Evolutionary conservation across 2,888 invertebrate genomes (phyloP), one percentile per base, ranked within the genome.

Genomic region (Leptopilina myrica): DNA sequence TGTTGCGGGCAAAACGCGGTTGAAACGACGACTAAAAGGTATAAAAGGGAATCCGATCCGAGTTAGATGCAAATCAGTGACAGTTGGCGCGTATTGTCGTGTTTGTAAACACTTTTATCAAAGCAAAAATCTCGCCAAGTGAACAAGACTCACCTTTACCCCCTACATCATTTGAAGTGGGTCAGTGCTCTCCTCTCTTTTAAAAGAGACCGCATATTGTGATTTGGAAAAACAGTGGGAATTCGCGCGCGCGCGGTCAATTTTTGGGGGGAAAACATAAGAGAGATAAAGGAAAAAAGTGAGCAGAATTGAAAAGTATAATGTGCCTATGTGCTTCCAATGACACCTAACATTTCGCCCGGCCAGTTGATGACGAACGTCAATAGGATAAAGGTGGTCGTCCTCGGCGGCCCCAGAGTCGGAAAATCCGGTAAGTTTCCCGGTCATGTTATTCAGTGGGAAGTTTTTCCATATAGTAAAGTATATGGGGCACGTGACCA

Each of bases 321-420:
- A 77, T 66, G 77, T 64, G 49, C 69, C 76, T 66, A 59, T 78
- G 82, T 79, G 84, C 80, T 64, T 81, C 83, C 15, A 86, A 88
- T 84, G 89, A 87, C 82, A 88, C 87, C 79, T 88, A 85, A 87
- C 82, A 75, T 66, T 77, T 76, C 73, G 76, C 78, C 76, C 79
- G 76, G 80, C 78, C 85, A 84, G 86, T 87, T 87, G 88, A 95
- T 96, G 95, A 96, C 96, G 93, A 95, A 95, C 93, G 95, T 95
- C 92, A 95, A 95, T 93, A 94, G 95, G 92, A 96, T 96, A 92
- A 94, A 95, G 93, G 95, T 96, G 92, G 96, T 96, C 93, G 95
- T 96, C 92, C 93, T 96, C 91, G 96, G 96, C 89, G 95, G 95
- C 91, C 94, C 95, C 89, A 93, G 95, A 90, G 95, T 96, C 91